Conservation (phyloP, 1,140 invertebrate species). For the Periplaneta americana region DNA sequence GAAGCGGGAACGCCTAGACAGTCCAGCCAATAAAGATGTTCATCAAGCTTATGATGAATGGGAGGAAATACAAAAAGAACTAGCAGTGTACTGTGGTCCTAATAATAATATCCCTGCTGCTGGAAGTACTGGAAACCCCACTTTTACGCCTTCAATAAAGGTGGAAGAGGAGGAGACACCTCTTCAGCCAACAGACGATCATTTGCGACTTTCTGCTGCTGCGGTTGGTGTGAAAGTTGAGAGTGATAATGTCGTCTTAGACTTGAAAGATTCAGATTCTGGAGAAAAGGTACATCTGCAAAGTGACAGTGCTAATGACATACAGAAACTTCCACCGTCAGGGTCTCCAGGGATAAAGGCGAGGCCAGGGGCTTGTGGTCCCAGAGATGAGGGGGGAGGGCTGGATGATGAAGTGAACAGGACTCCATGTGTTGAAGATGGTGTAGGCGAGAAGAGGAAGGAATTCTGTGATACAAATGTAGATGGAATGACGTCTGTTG, state of each 20-base stretch:
- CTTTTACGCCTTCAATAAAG: neutral
- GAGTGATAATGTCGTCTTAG: neutral
- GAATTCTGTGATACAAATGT: constrained; percentile 13
- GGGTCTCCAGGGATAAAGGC: neutral
- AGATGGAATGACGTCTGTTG: neutral
- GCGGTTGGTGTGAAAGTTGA: neutral
- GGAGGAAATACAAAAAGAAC: constrained; percentile 61
- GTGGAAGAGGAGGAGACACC: neutral
- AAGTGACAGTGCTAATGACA: neutral
- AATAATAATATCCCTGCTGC: neutral
- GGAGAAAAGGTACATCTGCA: neutral
- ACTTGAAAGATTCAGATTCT: neutral
- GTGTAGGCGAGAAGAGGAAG: constrained; percentile 3
- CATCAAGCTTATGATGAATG: constrained; percentile 54
- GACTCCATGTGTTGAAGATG: neutral
- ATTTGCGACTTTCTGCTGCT: neutral
- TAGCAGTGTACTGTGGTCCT: constrained; percentile 41
- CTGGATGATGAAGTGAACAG: neutral
- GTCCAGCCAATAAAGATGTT: neutral
- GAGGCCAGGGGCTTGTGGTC: neutral
- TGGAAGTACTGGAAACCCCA: neutral
- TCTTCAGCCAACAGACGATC: neutral
- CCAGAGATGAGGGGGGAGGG: constrained; percentile 10
- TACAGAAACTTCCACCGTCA: neutral
- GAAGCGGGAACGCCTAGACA: constrained; percentile 33